phyloP scores from a whole-genome alignment of 1,140 invertebrate genomes.

The Philopotamus ludificatus region DNA sequence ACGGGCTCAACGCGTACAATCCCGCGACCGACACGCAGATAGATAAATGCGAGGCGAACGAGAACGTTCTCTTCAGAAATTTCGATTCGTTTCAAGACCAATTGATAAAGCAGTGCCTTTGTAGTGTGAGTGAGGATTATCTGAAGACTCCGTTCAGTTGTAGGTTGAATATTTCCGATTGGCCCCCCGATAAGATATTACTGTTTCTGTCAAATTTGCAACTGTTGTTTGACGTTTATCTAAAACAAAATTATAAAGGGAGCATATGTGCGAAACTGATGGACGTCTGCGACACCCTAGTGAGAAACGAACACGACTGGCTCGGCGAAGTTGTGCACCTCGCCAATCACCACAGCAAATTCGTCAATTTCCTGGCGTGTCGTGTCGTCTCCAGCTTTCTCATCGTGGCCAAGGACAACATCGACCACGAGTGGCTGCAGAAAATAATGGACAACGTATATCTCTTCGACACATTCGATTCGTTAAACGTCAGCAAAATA shows the following conservation, averaged over 20 bases:
- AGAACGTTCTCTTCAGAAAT: conserved; percentile 48
- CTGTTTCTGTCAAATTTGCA: conserved; percentile 80
- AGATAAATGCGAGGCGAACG: conserved; percentile 1
- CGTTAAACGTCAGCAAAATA: conserved; percentile 65
- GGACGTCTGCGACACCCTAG: conserved; percentile 75
- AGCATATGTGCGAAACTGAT: conserved; percentile 76
- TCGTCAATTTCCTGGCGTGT: conserved; percentile 75
- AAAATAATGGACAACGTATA: conserved; percentile 67
- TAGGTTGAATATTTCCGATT: conserved; percentile 65
- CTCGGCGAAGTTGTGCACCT: conserved; percentile 81
- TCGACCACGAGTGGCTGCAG: conserved; percentile 76
- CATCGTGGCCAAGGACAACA: conserved; percentile 76
- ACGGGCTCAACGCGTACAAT: conserved; percentile 25
- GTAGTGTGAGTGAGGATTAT: conserved; percentile 69
- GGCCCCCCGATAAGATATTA: conserved; percentile 69
- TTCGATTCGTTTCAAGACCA: conserved; percentile 57
- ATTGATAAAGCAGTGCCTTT: conserved; percentile 72
- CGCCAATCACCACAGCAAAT: conserved; percentile 73
- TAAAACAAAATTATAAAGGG: conserved; percentile 78
- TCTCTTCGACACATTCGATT: conserved; percentile 58
- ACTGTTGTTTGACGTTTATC: conserved; percentile 77
- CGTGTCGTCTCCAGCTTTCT: conserved; percentile 79
- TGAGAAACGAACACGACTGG: conserved; percentile 76
- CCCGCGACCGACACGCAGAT: neutral
- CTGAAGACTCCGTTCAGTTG: conserved; percentile 69